phyloP scores from a whole-genome alignment of 2,797 vertebrate species.

The Notamacropus eugenii region DNA sequence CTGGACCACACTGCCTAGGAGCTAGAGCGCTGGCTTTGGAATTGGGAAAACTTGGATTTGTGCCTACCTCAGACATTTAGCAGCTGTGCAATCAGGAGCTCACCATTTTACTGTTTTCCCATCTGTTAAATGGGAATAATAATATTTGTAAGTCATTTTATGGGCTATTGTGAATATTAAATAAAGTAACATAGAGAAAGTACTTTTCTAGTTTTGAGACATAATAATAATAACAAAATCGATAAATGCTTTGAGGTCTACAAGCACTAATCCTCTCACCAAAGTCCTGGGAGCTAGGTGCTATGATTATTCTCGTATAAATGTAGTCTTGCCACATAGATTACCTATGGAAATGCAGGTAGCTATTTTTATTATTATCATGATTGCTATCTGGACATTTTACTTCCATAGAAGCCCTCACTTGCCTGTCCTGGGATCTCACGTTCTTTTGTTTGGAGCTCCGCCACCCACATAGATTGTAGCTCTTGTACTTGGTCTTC shows the following conservation, averaged over 20 bases:
- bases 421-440: background rate
- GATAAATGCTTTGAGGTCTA: background rate
- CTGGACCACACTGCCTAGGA: background rate
- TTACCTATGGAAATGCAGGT: background rate
- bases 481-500: background rate
- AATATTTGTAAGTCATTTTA: background rate
- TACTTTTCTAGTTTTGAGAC: background rate
- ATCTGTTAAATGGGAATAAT: background rate
- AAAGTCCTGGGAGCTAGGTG: background rate
- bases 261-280: too few species aligned
- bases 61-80: background rate
- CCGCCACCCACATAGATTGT: too few species aligned
- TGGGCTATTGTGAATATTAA: background rate
- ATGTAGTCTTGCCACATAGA: background rate
- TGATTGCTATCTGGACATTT: background rate
- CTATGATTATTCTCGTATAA: background rate
- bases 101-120: background rate
- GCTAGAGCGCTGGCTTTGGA: background rate
- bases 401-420: background rate
- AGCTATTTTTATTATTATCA: background rate
- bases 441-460: background rate
- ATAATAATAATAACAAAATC: background rate
- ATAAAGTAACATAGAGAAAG: background rate
- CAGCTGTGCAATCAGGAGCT: background rate
- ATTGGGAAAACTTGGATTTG: background rate